phyloP scores from a whole-genome alignment of 2,888 invertebrate genomes.

The Cheilosia vulpina region DNA sequence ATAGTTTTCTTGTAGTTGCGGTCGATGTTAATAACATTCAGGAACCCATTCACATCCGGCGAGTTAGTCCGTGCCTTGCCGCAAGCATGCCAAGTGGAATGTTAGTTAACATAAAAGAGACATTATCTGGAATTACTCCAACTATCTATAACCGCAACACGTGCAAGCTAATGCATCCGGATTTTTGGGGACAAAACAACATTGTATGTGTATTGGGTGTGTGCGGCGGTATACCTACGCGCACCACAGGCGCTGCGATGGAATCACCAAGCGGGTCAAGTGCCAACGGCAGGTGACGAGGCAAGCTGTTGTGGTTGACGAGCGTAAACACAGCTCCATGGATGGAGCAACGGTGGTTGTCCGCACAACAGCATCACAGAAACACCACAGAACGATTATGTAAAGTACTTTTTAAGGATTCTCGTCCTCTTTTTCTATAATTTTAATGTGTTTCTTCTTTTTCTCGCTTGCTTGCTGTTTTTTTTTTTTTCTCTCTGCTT shows the following conservation, averaged over 20 bases:
- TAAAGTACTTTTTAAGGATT: constrained; percentile 74
- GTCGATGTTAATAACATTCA: background rate
- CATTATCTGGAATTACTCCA: background rate
- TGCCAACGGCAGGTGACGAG: constrained; percentile 75
- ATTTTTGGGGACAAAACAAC: constrained; percentile 39
- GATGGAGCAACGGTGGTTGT: constrained; percentile 46
- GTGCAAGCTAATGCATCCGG: constrained; percentile 36
- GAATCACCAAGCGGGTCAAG: constrained; percentile 73
- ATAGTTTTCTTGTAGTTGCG: background rate
- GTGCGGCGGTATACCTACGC: background rate
- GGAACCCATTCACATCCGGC: background rate
- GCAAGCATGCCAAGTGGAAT: constrained; percentile 3
- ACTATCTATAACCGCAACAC: background rate
- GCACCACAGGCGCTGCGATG: background rate
- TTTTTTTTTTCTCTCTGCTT: constrained; percentile 10
- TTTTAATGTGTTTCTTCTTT: constrained; percentile 68
- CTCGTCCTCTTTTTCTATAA: constrained; percentile 60
- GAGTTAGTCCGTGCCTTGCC: background rate
- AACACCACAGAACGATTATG: constrained; percentile 65
- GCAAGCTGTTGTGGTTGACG: constrained; percentile 66
- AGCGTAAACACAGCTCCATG: constrained; percentile 52
- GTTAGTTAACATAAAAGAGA: background rate
- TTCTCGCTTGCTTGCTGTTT: constrained; percentile 28
- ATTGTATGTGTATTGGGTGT: background rate
- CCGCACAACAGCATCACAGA: constrained; percentile 28